Conservation (phyloP, 2,113 vertebrate species). For the Machaerirhynchus nigripectus region DNA sequence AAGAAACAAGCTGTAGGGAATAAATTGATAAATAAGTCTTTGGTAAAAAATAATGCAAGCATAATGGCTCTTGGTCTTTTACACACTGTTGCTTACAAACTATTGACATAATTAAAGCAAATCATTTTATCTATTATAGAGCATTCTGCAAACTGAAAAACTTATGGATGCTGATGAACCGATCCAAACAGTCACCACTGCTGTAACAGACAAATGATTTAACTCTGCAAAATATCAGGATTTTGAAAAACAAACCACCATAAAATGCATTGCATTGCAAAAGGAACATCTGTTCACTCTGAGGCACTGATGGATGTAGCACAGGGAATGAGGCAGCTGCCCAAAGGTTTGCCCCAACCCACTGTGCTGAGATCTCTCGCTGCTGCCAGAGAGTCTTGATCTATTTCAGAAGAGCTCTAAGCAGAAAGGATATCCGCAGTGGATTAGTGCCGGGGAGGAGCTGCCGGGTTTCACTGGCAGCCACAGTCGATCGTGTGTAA, state of each 20-base stretch:
- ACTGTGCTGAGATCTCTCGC: neutral
- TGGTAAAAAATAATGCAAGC: neutral
- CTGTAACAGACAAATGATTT: neutral
- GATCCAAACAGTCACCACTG: neutral
- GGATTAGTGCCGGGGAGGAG: neutral
- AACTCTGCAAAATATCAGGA: neutral
- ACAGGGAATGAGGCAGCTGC: neutral
- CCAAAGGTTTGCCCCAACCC: neutral
- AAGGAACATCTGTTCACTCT: rapidly evolving
- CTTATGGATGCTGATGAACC: neutral
- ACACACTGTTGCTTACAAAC: neutral
- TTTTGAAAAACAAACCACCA: neutral
- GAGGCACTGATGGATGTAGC: neutral
- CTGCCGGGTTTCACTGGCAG: neutral
- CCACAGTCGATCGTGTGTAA: neutral
- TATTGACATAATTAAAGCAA: neutral
- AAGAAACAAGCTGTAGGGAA: neutral
- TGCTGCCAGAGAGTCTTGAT: neutral
- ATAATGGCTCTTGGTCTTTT: neutral
- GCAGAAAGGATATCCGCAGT: neutral
- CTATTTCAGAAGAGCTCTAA: neutral
- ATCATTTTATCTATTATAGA: neutral
- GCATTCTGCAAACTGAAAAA: neutral
- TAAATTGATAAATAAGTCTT: neutral
- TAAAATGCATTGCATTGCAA: neutral